Evolutionary conservation across 2,113 vertebrate genomes (phyloP).

Genomic region (Petromus typicus): DNA sequence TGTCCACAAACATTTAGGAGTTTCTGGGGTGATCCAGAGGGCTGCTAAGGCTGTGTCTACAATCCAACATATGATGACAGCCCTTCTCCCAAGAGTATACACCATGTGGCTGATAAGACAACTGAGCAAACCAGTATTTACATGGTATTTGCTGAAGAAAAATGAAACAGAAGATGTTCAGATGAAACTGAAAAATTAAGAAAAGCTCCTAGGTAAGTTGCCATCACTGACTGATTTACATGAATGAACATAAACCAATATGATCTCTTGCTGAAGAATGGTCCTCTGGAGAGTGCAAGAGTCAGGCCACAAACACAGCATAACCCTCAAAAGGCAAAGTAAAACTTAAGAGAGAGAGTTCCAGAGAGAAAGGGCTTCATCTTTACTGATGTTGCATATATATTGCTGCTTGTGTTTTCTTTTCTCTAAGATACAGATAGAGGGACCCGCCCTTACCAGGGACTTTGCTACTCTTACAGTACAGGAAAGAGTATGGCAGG

Average conservation of each 20-base stretch:
- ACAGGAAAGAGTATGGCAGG: neutral
- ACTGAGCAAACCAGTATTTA: neutral
- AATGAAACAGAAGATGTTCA: neutral
- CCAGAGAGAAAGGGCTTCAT: neutral
- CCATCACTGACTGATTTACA: slow-evolving; percentile 7
- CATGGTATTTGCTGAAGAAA: neutral
- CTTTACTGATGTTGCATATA: neutral
- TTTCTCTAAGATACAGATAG: neutral
- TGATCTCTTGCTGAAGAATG: neutral
- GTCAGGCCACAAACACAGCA: neutral
- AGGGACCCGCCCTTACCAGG: neutral
- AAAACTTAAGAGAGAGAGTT: neutral
- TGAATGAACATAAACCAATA: neutral
- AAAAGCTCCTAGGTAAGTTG: neutral
- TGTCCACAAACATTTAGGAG: neutral
- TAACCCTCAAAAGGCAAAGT: neutral
- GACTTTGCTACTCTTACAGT: neutral
- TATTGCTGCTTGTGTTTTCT: neutral
- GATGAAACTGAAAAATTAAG: neutral
- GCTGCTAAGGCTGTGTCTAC: neutral
- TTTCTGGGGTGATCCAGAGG: neutral
- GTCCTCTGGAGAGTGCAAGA: neutral
- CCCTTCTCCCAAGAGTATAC: neutral
- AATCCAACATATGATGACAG: neutral
- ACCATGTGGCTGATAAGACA: neutral